These are phyloP conservation scores for Agapornis canus DNA, from an alignment of 2,797 vertebrate genomes.

Conservation along the genomic window DNA sequence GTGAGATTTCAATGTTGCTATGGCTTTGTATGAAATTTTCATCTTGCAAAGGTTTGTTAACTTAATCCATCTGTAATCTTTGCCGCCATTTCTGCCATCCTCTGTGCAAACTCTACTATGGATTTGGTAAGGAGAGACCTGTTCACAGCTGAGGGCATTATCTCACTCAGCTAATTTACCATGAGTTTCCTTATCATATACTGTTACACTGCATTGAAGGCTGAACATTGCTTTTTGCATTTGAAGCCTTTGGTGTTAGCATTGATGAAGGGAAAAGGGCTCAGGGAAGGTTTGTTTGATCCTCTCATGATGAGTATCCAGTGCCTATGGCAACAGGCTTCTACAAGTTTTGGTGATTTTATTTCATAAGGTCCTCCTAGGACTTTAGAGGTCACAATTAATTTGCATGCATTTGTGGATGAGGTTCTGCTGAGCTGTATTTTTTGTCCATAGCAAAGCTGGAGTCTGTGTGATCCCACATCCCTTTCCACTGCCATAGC, in stretches of 20 bases:
- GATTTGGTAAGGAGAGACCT: background rate
- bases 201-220: rapidly evolving
- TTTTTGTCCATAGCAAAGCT: background rate
- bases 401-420: rapidly evolving
- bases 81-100: background rate
- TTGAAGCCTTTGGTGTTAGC: background rate
- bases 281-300: background rate
- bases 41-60: background rate
- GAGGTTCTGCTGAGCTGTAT: background rate
- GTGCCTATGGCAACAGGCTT: rapidly evolving
- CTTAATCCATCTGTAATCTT: background rate
- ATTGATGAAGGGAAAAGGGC: background rate
- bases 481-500: background rate
- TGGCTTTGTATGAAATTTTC: background rate
- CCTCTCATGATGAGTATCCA: background rate
- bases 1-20: background rate
- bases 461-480: background rate
- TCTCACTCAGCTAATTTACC: background rate
- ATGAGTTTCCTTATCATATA: background rate
- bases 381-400: background rate
- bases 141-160: background rate
- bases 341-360: background rate
- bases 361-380: background rate
- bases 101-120: background rate
- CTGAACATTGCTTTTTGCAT: rapidly evolving